Evolutionary conservation across 2,113 vertebrate genomes (phyloP), one percentile per base, ranked within the genome.

Genomic region (Chaetorhynchus papuensis): DNA sequence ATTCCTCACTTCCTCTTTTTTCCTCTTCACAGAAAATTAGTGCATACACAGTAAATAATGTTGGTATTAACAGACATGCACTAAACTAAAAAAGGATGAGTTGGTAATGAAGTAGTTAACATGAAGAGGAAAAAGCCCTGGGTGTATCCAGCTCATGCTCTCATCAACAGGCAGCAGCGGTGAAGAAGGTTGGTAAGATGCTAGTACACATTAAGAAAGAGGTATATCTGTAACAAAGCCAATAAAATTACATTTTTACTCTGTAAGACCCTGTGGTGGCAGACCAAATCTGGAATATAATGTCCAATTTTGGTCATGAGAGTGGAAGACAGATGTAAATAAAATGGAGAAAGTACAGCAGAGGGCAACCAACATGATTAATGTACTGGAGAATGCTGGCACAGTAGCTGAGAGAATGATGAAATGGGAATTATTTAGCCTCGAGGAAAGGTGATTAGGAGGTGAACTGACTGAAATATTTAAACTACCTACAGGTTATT

Each of bases 381-480:
- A 96, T 96, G 68, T 83, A 93, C 83, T 87, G 77, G 87, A 66
- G 78, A 82, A 93, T 65, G 63, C 89, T 92, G 90, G 83, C 81
- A 81, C 47, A 83, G 93, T 80, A 90, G 71, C 88, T 88, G 76
- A 95, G 66, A 95, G 79, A 94, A 97, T 96, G 95, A 96, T 95
- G 82, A 96, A 97, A 96, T 92, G 93, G 87, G 92, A 94, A 94
- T 96, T 94, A 95, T 95, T 95, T 96, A 85, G 94, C 96, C 95
- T 92, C 77, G 77, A 93, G 94, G 81, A 94, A 96, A 95, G 94
- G 92, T 94, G 96, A 95, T 96, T 87, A 94, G 91, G 94, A 96
- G 92, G 89, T 96, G 95, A 96, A 91, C 87, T 91, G 80, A 85
- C 93, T 96, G 91, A 97, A 97, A 96, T 95, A 97, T 97, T 97